Evolutionary conservation across 2,797 vertebrate species (phyloP).

Genomic region (Sebastes matsubarae): DNA sequence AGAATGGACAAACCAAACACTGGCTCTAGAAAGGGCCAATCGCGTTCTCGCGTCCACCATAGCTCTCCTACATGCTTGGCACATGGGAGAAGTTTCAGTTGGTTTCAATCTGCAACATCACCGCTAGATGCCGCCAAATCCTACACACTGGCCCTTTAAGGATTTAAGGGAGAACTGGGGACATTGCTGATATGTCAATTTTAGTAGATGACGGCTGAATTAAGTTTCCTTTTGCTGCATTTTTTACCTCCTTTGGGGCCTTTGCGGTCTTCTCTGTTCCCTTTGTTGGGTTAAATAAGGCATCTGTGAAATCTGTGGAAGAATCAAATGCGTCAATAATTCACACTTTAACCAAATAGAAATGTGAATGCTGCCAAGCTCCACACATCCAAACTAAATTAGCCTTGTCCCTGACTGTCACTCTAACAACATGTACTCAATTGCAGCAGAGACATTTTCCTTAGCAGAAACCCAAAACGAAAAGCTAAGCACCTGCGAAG

Average conservation of each 20-base stretch:
- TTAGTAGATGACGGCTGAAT: not conserved
- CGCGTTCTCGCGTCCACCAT: too few species aligned
- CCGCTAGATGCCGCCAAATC: too few species aligned
- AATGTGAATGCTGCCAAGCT: not conserved
- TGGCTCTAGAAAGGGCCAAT: too few species aligned
- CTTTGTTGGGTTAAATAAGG: conserved; percentile 95
- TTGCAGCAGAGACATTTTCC: not conserved
- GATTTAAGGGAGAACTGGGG: conserved; percentile 28
- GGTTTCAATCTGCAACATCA: too few species aligned
- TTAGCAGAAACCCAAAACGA: conserved; percentile 6
- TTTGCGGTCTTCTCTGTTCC: conserved; percentile 80
- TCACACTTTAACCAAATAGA: not conserved
- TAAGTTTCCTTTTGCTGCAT: not conserved
- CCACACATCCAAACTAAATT: not conserved
- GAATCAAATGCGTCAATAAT: conserved; percentile 28
- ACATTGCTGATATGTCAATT: conserved; percentile 5
- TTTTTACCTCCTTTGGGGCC: conserved; percentile 76
- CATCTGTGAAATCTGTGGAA: conserved; percentile 92
- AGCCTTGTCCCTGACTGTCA: conserved; percentile 2
- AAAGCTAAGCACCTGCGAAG: conserved; percentile 88
- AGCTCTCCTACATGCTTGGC: too few species aligned
- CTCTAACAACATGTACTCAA: conserved; percentile 14
- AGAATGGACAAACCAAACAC: too few species aligned
- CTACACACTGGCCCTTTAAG: not conserved
- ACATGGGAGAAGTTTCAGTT: too few species aligned